Conservation (phyloP, 2,888 invertebrate species). For the Villa cingulata region DNA sequence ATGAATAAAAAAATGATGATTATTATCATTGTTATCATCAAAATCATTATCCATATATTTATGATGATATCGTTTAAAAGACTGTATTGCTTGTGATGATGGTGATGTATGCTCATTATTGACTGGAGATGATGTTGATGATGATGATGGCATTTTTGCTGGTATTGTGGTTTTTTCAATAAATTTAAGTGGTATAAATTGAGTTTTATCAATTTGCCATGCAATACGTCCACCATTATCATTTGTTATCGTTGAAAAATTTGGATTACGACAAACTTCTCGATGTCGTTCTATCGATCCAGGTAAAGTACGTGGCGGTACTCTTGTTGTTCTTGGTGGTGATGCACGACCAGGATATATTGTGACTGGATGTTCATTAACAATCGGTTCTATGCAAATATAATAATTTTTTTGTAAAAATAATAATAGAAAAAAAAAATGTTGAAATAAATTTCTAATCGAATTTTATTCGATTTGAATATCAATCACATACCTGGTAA, state of each 20-base stretch:
- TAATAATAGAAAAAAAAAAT: too few species aligned
- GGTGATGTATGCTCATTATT: neutral
- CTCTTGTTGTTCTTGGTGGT: slow-evolving; percentile 35
- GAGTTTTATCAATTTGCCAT: slow-evolving; percentile 1
- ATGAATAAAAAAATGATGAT: slow-evolving; percentile 31
- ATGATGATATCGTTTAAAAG: neutral
- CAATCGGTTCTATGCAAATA: slow-evolving; percentile 28
- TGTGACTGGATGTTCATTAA: slow-evolving; percentile 52
- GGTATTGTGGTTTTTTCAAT: slow-evolving; percentile 8
- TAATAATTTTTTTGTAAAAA: too few species aligned
- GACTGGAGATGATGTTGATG: slow-evolving; percentile 35
- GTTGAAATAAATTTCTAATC: too few species aligned
- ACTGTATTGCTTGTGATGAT: slow-evolving; percentile 17
- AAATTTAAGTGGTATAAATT: slow-evolving; percentile 7
- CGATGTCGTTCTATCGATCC: slow-evolving; percentile 63
- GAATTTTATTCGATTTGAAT: too few species aligned
- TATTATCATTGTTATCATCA: neutral
- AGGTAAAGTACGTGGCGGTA: slow-evolving; percentile 56
- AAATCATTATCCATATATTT: neutral
- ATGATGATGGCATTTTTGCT: slow-evolving; percentile 35
- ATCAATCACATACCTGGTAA: slow-evolving; percentile 29
- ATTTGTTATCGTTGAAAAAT: neutral
- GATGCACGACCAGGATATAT: slow-evolving; percentile 44
- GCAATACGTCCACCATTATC: neutral
- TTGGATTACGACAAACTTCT: slow-evolving; percentile 53